These are phyloP conservation scores for Catharus fuscescens DNA, from an alignment of 2,113 vertebrate species.

Conservation along the genomic window DNA sequence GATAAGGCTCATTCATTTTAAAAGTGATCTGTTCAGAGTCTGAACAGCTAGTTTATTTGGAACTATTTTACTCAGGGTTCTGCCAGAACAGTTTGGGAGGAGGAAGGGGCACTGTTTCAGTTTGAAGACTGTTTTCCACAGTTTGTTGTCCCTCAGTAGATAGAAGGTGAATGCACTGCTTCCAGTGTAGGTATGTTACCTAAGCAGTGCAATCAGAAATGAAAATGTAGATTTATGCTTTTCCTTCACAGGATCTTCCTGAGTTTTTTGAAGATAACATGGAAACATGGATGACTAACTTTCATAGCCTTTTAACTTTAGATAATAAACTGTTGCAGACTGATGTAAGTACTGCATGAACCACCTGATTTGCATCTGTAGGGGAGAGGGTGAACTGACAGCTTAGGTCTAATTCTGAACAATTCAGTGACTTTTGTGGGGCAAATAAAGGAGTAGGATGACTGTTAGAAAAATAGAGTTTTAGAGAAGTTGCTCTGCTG, in stretches of 20 bases:
- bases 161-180: not conserved
- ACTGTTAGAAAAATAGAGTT: not conserved
- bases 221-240: not conserved
- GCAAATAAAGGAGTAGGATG: not conserved
- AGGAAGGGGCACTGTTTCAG: not conserved
- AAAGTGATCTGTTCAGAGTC: not conserved
- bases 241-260: slow-evolving; percentile 87
- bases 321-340: slow-evolving; percentile 98
- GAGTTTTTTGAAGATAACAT: slow-evolving; percentile 99
- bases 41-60: not conserved
- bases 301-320: slow-evolving; percentile 93
- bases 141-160: not conserved
- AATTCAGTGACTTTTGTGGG: not conserved
- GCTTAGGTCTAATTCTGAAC: not conserved
- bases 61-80: not conserved
- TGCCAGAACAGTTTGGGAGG: not conserved
- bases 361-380: not conserved
- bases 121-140: not conserved
- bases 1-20: not conserved
- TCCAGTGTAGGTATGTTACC: not conserved
- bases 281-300: slow-evolving; percentile 99
- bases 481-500: not conserved
- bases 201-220: not conserved
- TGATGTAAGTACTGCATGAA: slow-evolving; percentile 82
- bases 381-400: not conserved